Evolutionary conservation across 2,113 vertebrate species (phyloP).

Genomic region (Crocuta crocuta): DNA sequence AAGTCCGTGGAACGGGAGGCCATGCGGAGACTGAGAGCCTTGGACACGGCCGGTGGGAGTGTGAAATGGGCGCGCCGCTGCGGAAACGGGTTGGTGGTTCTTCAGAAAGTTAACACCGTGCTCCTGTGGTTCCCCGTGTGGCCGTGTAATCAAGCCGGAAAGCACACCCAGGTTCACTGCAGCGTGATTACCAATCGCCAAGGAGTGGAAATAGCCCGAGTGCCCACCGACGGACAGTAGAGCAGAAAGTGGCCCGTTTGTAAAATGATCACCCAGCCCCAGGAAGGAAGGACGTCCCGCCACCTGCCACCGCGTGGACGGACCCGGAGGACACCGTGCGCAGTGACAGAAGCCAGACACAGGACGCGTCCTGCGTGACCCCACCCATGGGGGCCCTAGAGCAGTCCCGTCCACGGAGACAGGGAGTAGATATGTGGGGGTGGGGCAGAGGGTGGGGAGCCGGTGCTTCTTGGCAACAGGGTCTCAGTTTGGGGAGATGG

Average conservation of each 20-base stretch:
- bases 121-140: not conserved
- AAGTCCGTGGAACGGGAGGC: not conserved
- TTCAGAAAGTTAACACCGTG: not conserved
- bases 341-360: not conserved
- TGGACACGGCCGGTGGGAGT: rapidly evolving
- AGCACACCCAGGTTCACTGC: not conserved
- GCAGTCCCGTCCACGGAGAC: not conserved
- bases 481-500: not conserved
- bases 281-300: not conserved
- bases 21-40: not conserved
- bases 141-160: not conserved
- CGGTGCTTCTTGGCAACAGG: not conserved
- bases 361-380: not conserved
- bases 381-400: not conserved
- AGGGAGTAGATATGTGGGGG: not conserved
- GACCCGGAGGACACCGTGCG: not conserved
- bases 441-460: no score
- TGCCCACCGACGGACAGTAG: rapidly evolving
- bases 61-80: not conserved
- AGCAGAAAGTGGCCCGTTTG: not conserved
- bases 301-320: rapidly evolving
- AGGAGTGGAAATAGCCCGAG: not conserved
- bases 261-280: not conserved
- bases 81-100: not conserved
- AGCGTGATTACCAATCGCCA: rapidly evolving